phyloP scores from a whole-genome alignment of 2,888 invertebrate species.

The Meiosimyza decipiens region DNA sequence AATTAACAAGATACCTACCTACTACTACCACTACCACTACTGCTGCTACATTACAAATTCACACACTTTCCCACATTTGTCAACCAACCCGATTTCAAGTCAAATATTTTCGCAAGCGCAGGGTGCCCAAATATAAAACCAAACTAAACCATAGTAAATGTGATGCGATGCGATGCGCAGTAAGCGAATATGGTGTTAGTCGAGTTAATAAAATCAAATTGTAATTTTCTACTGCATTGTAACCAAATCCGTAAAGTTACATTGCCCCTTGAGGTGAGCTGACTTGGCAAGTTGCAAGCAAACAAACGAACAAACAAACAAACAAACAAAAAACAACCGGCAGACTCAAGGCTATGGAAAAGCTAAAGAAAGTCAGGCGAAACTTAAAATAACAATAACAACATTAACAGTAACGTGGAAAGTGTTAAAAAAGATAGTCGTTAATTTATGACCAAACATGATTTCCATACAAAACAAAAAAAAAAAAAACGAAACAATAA shows the following conservation, averaged over 20 bases:
- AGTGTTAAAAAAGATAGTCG: too few relatives aligned
- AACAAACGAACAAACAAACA: too few relatives aligned
- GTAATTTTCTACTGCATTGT: conserved; percentile 22
- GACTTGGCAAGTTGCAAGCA: not conserved
- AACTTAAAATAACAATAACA: too few relatives aligned
- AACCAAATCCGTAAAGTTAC: conserved; percentile 57
- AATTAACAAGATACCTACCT: not conserved
- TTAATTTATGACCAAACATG: too few relatives aligned
- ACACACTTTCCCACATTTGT: conserved; percentile 18
- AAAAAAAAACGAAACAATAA: too few relatives aligned
- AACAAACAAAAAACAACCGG: too few relatives aligned
- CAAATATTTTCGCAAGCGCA: conserved; percentile 1
- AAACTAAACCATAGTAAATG: not conserved
- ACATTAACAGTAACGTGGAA: too few relatives aligned
- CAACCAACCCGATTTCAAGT: not conserved
- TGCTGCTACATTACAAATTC: not conserved
- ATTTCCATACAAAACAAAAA: too few relatives aligned
- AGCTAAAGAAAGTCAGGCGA: conserved; percentile 2
- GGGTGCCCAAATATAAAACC: not conserved
- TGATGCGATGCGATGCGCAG: too few relatives aligned
- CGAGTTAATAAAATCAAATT: conserved; percentile 27
- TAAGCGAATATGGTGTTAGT: not conserved
- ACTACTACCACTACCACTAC: not conserved
- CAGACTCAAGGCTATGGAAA: not conserved
- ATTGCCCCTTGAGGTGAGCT: conserved; percentile 49